A percentile compares a stretch with the other conserved stretches of the same genome.
These are phyloP conservation scores for Thysanoteuthis rhombus DNA, from an alignment of 2,888 invertebrate genomes.

Conservation along the genomic window DNA sequence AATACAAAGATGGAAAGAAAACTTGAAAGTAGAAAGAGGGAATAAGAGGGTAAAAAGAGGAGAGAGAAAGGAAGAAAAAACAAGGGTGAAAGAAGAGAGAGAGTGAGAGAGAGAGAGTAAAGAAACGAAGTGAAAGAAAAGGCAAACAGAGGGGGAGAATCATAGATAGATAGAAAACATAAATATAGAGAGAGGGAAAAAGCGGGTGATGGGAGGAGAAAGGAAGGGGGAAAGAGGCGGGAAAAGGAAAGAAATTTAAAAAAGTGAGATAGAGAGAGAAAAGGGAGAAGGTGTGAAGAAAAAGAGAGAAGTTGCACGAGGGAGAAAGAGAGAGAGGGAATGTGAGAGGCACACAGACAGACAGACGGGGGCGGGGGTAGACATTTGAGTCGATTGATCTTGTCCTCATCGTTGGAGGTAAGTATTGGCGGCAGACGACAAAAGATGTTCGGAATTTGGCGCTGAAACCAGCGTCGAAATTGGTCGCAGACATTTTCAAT, in stretches of 20 bases:
- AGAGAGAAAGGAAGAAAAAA: not conserved
- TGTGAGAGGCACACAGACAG: not conserved
- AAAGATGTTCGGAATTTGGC: not conserved
- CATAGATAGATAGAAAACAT: too few relatives aligned
- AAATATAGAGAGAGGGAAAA: not conserved
- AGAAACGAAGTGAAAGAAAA: too few relatives aligned
- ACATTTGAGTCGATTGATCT: not conserved
- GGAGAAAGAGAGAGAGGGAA: not conserved
- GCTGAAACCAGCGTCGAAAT: not conserved
- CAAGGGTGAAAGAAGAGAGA: not conserved
- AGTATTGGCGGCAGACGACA: not conserved
- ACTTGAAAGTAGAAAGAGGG: not conserved
- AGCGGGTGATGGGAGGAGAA: not conserved
- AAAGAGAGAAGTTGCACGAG: not conserved
- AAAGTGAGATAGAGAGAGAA: too few relatives aligned
- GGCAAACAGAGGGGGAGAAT: too few relatives aligned
- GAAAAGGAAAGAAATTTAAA: too few relatives aligned
- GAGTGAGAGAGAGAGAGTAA: too few relatives aligned
- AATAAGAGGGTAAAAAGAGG: not conserved
- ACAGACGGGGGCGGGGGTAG: not conserved
- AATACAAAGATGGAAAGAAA: too few relatives aligned
- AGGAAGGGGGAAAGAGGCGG: not conserved
- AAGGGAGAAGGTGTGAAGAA: not conserved
- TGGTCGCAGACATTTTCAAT: not conserved
- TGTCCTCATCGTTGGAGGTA: not conserved